Conservation (phyloP, 2,888 invertebrate genomes). For the Dendrolimus pini region DNA sequence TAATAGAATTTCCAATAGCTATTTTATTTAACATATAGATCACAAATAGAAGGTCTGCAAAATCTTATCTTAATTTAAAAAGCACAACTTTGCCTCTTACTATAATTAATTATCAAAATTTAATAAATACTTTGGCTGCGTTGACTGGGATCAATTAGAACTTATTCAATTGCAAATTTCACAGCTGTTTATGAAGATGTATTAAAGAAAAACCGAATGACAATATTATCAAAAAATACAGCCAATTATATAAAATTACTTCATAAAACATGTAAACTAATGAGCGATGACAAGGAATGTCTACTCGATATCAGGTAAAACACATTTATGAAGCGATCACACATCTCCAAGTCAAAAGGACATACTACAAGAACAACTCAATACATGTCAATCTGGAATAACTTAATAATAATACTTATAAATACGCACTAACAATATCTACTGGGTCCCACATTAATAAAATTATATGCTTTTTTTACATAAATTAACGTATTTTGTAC, state of each 20-base stretch:
- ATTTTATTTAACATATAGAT: too few relatives aligned
- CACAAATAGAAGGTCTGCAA: neutral
- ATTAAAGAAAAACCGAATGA: slow-evolving; percentile 5
- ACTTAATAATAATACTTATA: slow-evolving; percentile 68
- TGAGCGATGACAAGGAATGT: slow-evolving; percentile 41
- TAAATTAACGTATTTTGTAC: slow-evolving; percentile 45
- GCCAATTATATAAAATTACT: neutral
- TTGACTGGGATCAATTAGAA: slow-evolving; percentile 29
- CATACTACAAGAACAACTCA: slow-evolving; percentile 39
- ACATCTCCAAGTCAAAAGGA: slow-evolving; percentile 24
- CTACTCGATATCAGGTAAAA: slow-evolving; percentile 32
- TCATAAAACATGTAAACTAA: slow-evolving; percentile 4
- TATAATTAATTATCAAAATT: neutral
- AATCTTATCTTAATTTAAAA: neutral
- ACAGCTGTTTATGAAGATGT: slow-evolving; percentile 6
- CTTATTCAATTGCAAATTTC: slow-evolving; percentile 13
- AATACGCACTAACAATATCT: slow-evolving; percentile 57
- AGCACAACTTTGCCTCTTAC: neutral
- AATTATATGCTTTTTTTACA: slow-evolving; percentile 40
- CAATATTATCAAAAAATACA: slow-evolving; percentile 6
- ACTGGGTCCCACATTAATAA: slow-evolving; percentile 65
- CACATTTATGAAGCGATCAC: slow-evolving; percentile 23
- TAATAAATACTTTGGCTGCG: slow-evolving; percentile 36
- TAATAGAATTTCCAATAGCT: slow-evolving; percentile 17
- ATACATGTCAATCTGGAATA: slow-evolving; percentile 64